Base-by-base conservation (phyloP, 2,797 vertebrate species). In the Danio kyathit region DNA sequence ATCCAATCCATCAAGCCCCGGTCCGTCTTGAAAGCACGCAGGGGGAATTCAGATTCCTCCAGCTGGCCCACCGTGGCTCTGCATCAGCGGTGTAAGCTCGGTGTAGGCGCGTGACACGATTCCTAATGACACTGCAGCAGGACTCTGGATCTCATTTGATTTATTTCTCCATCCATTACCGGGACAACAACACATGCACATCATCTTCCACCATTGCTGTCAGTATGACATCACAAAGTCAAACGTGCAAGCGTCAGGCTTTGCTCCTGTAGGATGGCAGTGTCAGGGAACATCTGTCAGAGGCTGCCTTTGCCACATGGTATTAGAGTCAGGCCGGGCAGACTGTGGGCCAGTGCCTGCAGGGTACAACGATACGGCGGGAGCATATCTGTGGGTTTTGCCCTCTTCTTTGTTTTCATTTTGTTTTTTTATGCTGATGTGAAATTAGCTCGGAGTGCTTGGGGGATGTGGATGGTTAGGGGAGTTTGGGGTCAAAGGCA, bases 221-320 rank as follows among this genome's bases (percentile, higher is more conserved):
- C 83, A 79, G 16, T 63, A 70, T 64, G 65, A 83, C 71, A 87
- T 59, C 75, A 74, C 67, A 78, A 48, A 76, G 57, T 61, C 69
- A 76, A 21, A 63, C 19, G 66, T 73, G 74, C 54, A 76, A 65
- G 71, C 40, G 9, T 9, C 65, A 44, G 84, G 88, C 85, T 88
- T 85, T 86, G 89, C 86, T 80, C 84, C 88, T 86, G 87, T 86
- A 74, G 83, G 87, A 86, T 83, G 95, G 94, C 94, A 88, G 87
- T 96, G 95, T 95, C 95, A 96, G 90, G 88, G 88, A 97, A 92
- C 96, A 96, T 96, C 95, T 96, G 96, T 95, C 96, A 89, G 46
- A 88, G 89, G 86, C 82, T 92, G 91, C 86, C 90, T 78, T 93
- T 95, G 95, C 94, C 94, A 94, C 87, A 75, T 87, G 89, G 56